Evolutionary conservation across 1,140 invertebrate genomes (phyloP).

Genomic region (Steinernema feltiae): DNA sequence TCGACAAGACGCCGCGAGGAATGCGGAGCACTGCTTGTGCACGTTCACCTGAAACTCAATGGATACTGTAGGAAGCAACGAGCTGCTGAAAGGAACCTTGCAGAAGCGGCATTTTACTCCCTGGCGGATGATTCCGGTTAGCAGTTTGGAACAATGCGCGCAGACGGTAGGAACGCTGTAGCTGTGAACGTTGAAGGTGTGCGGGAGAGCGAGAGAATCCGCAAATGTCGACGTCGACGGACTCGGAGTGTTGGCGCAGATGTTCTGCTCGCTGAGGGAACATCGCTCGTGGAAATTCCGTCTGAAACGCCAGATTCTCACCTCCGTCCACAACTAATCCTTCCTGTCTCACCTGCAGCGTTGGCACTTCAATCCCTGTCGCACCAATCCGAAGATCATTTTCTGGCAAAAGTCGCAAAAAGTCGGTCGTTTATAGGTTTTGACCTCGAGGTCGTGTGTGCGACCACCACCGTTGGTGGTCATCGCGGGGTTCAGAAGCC

Average conservation of each 20-base stretch:
- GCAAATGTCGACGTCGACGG: not conserved
- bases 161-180: conserved; percentile 95
- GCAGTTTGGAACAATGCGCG: conserved; percentile 90
- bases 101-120: conserved; percentile 74
- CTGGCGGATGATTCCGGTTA: conserved; percentile 89
- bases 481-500: too few species aligned
- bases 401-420: conserved; percentile 37
- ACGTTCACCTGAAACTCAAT: not conserved
- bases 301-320: too few species aligned
- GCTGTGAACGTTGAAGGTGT: conserved; percentile 75
- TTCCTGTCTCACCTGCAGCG: conserved; percentile 61
- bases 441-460: conserved; percentile 19
- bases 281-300: not conserved
- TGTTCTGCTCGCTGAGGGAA: not conserved
- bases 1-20: not conserved
- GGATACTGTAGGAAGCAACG: not conserved
- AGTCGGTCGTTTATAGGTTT: conserved; percentile 19
- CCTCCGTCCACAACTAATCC: not conserved
- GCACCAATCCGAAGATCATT: conserved; percentile 30
- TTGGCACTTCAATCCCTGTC: conserved; percentile 71
- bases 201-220: conserved; percentile 64
- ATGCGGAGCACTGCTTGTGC: not conserved
- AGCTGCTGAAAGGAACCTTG: not conserved
- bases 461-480: too few species aligned
- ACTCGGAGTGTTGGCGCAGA: not conserved